Percentiles rank a stretch among this genome's conserved stretches.
Conservation (phyloP, 2,888 invertebrate genomes). For the Mythimna loreyi region DNA sequence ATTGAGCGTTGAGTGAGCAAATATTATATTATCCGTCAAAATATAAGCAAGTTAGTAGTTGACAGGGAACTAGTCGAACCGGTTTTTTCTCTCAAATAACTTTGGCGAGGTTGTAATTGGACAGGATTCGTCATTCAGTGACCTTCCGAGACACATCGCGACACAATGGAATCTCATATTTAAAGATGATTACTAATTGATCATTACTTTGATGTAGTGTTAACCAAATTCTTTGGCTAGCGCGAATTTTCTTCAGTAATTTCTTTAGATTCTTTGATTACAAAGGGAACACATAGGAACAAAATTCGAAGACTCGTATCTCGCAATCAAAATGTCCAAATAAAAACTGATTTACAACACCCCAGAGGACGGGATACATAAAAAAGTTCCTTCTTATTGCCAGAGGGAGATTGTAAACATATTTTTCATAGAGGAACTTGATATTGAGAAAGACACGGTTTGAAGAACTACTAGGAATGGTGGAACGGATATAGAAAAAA, state of each 20-base stretch:
- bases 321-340: slow-evolving; percentile 56
- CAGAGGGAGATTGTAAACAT: slow-evolving; percentile 20
- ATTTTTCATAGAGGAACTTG: slow-evolving; percentile 23
- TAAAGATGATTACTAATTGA: background rate
- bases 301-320: slow-evolving; percentile 27
- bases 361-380: slow-evolving; percentile 16
- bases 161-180: background rate
- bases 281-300: slow-evolving; percentile 24
- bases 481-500: slow-evolving; percentile 43
- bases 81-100: slow-evolving; percentile 24
- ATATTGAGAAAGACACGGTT: slow-evolving; percentile 11
- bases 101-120: background rate
- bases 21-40: slow-evolving; percentile 28
- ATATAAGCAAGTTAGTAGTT: slow-evolving; percentile 21
- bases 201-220: slow-evolving; percentile 4
- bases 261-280: slow-evolving; percentile 29
- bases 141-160: background rate
- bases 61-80: slow-evolving; percentile 21
- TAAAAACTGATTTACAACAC: slow-evolving; percentile 51
- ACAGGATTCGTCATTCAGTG: slow-evolving; percentile 23
- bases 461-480: slow-evolving; percentile 3
- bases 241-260: background rate
- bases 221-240: background rate
- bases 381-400: slow-evolving; percentile 22
- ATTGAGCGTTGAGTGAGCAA: slow-evolving; percentile 12